These are phyloP conservation scores for Tolmerus cingulatus DNA, from an alignment of 2,888 invertebrate genomes.

Conservation along the genomic window DNA sequence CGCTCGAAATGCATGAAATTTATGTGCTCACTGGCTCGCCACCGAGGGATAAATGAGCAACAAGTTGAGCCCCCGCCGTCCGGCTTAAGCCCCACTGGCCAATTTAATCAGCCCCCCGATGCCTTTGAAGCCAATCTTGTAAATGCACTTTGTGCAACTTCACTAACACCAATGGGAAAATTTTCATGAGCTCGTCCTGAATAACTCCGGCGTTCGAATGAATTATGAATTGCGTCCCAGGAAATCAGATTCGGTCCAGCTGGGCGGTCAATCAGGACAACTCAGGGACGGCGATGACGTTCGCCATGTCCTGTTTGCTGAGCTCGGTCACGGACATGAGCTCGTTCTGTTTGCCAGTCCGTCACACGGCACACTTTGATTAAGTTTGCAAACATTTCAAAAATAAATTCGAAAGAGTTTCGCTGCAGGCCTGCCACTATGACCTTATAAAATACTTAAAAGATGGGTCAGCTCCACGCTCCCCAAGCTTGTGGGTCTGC, in stretches of 20 bases:
- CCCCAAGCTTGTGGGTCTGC: neutral
- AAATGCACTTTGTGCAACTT: constrained; percentile 20
- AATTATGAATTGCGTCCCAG: neutral
- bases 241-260: neutral
- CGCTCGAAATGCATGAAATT: neutral
- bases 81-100: neutral
- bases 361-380: neutral
- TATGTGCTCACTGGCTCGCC: neutral
- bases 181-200: neutral
- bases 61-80: neutral
- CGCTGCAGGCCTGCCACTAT: neutral
- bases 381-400: neutral
- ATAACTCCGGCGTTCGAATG: neutral
- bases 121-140: neutral
- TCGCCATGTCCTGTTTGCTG: neutral
- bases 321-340: neutral
- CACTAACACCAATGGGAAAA: neutral
- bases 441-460: neutral
- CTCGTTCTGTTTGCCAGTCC: neutral
- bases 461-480: neutral
- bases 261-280: neutral
- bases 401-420: neutral
- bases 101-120: constrained; percentile 1
- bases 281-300: neutral
- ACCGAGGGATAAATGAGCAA: neutral